Base-by-base conservation (phyloP, 2,113 vertebrate species). In the Sciurus niger region DNA sequence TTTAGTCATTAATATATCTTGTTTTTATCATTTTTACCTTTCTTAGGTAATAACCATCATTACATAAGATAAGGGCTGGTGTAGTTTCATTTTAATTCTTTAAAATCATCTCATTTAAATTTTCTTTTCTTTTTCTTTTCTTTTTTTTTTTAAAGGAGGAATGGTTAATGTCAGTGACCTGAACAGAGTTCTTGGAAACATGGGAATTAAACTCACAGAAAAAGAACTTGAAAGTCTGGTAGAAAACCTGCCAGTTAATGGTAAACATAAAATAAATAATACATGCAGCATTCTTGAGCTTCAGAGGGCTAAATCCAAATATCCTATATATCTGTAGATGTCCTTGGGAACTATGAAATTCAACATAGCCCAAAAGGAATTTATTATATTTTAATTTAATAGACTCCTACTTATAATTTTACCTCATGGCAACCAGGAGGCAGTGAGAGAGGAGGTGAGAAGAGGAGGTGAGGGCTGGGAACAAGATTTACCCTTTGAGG, bases 181-280 rank as follows among this genome's bases (percentile, higher is more conserved):
- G 0, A 8, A 0, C 28, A 79, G 86, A 37, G 80, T 25, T 90
- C 82, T 91, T 46, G 22, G 22, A 11, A 87, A 73, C 25, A 12
- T 7, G 34, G 86, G 51, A 17, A 28, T 85, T 84, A 88, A 93
- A 5, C 53, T 92, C 17, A 84, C 34, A 87, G 94, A 87, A 20
- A 73, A 80, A 86, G 88, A 95, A 83, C 87, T 82, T 51, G 51
- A 85, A 55, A 67, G 73, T 90, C 43, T 48, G 30, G 86, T 37
- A 79, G 83, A 70, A 68, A 30, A 74, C 0, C 12, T 88, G 22
- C 60, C 90, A 90, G 60, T 65, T 53, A 53, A 79, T 22, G 90
- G 84, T 95, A 25, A 43, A 65, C 58, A 22, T 13, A 43, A 72
- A 73, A 10, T 48, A 67, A 10, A 58, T 25, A 91, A n/a, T 58